Evolutionary conservation across 1,140 invertebrate species (phyloP), one percentile per base, ranked within the genome.

Genomic region (Nasonia vitripennis): DNA sequence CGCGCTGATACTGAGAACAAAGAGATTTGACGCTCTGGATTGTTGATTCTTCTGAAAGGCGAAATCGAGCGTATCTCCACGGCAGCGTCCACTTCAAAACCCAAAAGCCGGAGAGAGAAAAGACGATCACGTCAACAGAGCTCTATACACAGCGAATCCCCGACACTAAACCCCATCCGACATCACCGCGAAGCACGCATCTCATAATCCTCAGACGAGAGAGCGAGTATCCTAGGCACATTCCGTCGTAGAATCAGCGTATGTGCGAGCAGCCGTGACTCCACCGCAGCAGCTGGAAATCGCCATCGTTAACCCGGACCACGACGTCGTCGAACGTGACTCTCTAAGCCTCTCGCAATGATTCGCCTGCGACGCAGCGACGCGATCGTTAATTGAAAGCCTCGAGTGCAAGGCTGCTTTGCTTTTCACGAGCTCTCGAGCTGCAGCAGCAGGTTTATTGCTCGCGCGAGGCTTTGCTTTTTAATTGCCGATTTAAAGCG

Each of bases 351-450:
- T 62, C 17, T 17, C 17, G 55, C 55, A 20, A n/a, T 62, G 55
- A 62, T 62, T 20, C 17, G 17, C 20, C 17, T 62, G 12, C 73
- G 11, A 27, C 70, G 73, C 12, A 23, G 73, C 10, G 20, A 5
- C 73, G 73, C 73, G 73, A 45, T 75, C 17, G 73, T 75, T 75
- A 75, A 75, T 75, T 75, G 73, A 75, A 34, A 75, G 34, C 37
- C 73, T 34, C 73, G 31, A 41, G 27, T 41, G 34, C 37, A n/a
- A n/a, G 31, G 73, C n/a, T 62, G 55, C 17, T 17, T 62, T 62
- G 55, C 55, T 62, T 62, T 62, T 62, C 73, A 41, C 17, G 31
- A 37, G 37, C 73, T 75, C 41, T 9, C 27, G 73, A 37, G 17
- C 73, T 45, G 2, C 34, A 9, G 70, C 73, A 37, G 37, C 31